Conservation (phyloP, 2,888 invertebrate genomes). For the Malacosoma neustria region DNA sequence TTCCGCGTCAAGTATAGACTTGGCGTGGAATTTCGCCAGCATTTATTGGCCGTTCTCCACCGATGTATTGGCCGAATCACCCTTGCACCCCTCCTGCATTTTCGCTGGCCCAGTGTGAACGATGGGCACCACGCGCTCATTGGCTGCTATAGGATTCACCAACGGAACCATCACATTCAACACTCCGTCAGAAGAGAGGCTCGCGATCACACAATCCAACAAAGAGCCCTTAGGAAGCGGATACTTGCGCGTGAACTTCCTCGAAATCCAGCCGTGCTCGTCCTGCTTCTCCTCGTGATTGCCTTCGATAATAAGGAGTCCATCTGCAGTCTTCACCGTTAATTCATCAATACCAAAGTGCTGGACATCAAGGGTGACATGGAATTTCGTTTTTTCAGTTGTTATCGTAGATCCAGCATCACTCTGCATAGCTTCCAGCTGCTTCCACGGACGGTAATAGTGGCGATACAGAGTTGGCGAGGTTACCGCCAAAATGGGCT, state of each 20-base stretch:
- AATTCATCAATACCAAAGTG: slow-evolving; percentile 84
- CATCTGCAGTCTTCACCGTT: slow-evolving; percentile 79
- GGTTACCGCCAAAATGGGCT: slow-evolving; percentile 33
- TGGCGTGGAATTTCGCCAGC: slow-evolving; percentile 8
- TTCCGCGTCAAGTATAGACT: too few relatives aligned
- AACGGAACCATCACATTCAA: slow-evolving; percentile 76
- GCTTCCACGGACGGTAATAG: slow-evolving; percentile 22
- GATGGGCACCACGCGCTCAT: slow-evolving; percentile 65
- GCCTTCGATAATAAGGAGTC: slow-evolving; percentile 78
- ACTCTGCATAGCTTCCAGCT: slow-evolving; percentile 29
- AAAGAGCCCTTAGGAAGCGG: slow-evolving; percentile 79
- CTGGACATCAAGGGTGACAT: slow-evolving; percentile 81
- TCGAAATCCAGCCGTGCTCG: slow-evolving; percentile 78
- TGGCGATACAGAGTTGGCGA: slow-evolving; percentile 19
- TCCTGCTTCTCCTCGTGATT: slow-evolving; percentile 82
- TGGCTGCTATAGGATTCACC: slow-evolving; percentile 15
- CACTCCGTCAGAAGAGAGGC: slow-evolving; percentile 80
- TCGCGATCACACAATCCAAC: slow-evolving; percentile 76
- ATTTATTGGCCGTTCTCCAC: slow-evolving; percentile 20
- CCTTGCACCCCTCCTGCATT: slow-evolving; percentile 16
- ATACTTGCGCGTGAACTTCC: slow-evolving; percentile 81
- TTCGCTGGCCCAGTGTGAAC: slow-evolving; percentile 65
- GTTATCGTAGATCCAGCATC: slow-evolving; percentile 58
- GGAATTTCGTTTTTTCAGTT: slow-evolving; percentile 75
- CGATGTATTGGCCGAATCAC: slow-evolving; percentile 10